Evolutionary conservation across 1,140 invertebrate genomes (phyloP).

Genomic region (Drosophila obscura): DNA sequence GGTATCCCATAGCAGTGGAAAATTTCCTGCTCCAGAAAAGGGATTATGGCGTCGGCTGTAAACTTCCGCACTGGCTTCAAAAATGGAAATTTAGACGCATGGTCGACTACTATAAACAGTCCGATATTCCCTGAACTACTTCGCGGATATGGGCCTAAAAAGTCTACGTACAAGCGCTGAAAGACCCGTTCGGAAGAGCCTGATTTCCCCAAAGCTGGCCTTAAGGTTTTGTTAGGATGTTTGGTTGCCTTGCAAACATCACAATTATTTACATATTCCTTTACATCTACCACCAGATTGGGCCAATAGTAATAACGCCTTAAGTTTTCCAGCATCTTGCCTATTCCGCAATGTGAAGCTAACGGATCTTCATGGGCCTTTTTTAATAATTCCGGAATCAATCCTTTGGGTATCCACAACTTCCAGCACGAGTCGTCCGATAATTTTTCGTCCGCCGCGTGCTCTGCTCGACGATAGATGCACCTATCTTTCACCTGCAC

Average conservation of each 20-base stretch:
- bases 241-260: conserved; percentile 22
- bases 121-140: conserved; percentile 21
- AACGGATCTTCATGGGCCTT: too few species aligned
- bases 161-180: conserved; percentile 34
- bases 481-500: not conserved
- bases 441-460: not conserved
- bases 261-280: conserved; percentile 17
- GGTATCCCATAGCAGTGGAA: conserved; percentile 38
- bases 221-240: conserved; percentile 24
- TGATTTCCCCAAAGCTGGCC: too few species aligned
- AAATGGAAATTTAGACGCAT: conserved; percentile 42
- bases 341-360: not conserved
- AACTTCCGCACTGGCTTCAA: conserved; percentile 30
- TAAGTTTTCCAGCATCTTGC: conserved; percentile 20
- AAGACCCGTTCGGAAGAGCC: conserved; percentile 7
- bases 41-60: conserved; percentile 15
- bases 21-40: conserved; percentile 26
- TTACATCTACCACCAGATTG: conserved; percentile 14
- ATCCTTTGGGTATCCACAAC: not conserved
- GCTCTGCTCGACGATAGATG: conserved; percentile 5
- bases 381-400: not conserved
- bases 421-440: conserved; percentile 14
- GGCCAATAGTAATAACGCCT: conserved; percentile 18
- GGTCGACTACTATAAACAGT: conserved; percentile 35
- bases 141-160: conserved; percentile 33